These are phyloP conservation scores for Myiopsitta monachus DNA, from an alignment of 2,113 vertebrate genomes.

Conservation along the genomic window DNA sequence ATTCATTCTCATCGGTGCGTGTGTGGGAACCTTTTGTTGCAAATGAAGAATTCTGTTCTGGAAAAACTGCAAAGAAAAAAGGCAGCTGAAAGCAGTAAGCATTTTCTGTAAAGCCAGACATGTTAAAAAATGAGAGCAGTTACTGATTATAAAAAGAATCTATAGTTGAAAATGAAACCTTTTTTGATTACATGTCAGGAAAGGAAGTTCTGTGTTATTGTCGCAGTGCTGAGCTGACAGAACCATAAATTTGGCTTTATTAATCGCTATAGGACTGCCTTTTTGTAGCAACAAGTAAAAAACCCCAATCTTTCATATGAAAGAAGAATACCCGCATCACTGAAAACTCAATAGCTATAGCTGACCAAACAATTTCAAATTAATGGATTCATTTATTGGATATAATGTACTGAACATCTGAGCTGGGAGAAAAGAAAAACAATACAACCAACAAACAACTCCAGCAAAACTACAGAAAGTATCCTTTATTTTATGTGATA, in stretches of 20 bases:
- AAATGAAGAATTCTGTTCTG: not conserved
- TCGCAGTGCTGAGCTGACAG: not conserved
- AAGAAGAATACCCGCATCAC: not conserved
- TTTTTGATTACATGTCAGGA: conserved; percentile 14
- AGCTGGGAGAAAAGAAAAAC: not conserved
- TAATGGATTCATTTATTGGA: not conserved
- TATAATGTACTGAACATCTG: not conserved
- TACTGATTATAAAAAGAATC: not conserved
- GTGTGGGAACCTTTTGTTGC: not conserved
- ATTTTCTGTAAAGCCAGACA: not conserved
- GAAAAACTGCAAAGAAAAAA: not conserved
- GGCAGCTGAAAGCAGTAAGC: not conserved
- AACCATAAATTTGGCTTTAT: conserved; percentile 37
- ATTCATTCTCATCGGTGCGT: not conserved
- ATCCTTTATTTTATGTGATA: not conserved
- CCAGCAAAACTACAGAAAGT: not conserved
- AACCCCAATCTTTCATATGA: not conserved
- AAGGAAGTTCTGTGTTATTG: not conserved
- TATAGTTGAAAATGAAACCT: not conserved
- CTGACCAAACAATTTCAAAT: not conserved
- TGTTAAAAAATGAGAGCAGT: not conserved
- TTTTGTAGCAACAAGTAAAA: not conserved
- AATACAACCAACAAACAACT: not conserved
- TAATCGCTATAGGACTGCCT: not conserved
- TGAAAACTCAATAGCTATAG: conserved; percentile 8